Evolutionary conservation across 2,113 vertebrate species (phyloP).

Genomic region (Pteropus alecto): DNA sequence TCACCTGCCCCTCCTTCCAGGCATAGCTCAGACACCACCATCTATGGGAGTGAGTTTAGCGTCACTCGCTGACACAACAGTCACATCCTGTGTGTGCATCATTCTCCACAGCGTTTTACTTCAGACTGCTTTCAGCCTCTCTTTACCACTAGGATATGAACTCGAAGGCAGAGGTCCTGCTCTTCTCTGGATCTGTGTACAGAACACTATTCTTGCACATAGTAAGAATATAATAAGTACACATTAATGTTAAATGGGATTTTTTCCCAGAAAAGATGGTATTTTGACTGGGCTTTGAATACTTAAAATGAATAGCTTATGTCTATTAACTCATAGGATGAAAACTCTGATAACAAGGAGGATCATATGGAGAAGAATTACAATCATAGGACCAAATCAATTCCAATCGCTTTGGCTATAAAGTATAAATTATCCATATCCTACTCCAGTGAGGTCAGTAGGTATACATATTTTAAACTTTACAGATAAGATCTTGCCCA

Average conservation of each 20-base stretch:
- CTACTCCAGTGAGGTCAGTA: neutral
- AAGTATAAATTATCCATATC: neutral
- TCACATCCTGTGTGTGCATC: neutral
- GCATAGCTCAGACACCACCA: too few species aligned
- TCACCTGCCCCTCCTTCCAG: neutral
- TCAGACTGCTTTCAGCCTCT: neutral
- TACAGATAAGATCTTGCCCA: neutral
- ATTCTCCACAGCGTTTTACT: neutral
- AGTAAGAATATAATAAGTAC: neutral
- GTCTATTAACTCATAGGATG: neutral
- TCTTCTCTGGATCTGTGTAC: neutral
- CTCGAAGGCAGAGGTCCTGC: neutral
- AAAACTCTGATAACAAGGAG: neutral
- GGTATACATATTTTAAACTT: neutral
- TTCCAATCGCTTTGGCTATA: neutral
- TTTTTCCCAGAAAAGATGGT: neutral
- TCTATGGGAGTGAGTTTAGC: neutral
- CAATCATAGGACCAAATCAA: neutral
- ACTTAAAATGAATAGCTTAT: neutral
- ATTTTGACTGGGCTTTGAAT: neutral
- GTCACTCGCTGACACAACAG: neutral
- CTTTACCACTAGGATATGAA: neutral
- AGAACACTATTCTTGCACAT: neutral
- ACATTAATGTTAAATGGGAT: neutral
- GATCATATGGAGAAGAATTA: neutral